Base-by-base conservation (phyloP, 2,113 vertebrate species). In the Nesoenas mayeri region DNA sequence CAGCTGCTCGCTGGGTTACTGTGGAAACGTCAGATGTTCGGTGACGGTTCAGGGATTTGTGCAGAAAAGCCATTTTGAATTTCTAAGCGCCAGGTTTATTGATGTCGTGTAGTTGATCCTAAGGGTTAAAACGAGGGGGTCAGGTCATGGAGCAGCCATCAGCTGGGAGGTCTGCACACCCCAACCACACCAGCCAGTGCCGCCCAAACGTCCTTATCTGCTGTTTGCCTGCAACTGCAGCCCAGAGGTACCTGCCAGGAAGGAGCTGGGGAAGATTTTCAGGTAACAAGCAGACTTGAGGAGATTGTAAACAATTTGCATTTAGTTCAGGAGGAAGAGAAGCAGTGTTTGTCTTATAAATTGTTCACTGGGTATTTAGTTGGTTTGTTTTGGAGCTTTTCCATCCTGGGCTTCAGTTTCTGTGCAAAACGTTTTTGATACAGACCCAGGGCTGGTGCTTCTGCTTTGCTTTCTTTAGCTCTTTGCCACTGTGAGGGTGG, bases 311-410 rank as follows among this genome's bases (percentile, higher is more conserved):
- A 92, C 34, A 40, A 50, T 87, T 91, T 85, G 54, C 31, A 38
- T 92, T 92, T 89, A 58, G 42, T 95, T 89, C 1, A 4, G 40
- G 36, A 2, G 1, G 38, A 73, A 87, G 61, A 84, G 36, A 80
- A 79, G 40, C 0, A 1, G 50, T 79, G 54, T 91, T 95, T 95
- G 87, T 85, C 81, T 85, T 88, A 82, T 51, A 83, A 91, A 93
- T 85, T 91, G 92, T 96, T 95, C 62, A 75, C 44, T 36, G 48
- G 36, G 51, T 66, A n/a, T 79, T 88, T 93, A 88, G 89, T 70
- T 48, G 58, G 66, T 95, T 95, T 94, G 89, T 19, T 91, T 92
- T 82, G 86, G 87, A 93, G 54, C 25, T 88, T 88, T 87, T 85
- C 78, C 81, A 89, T 75, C 31, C 89, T 48, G 51, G 40, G 40